These are phyloP conservation scores for Poeciliopsis paucimaculata DNA, from an alignment of 2,797 vertebrate genomes.

Conservation along the genomic window DNA sequence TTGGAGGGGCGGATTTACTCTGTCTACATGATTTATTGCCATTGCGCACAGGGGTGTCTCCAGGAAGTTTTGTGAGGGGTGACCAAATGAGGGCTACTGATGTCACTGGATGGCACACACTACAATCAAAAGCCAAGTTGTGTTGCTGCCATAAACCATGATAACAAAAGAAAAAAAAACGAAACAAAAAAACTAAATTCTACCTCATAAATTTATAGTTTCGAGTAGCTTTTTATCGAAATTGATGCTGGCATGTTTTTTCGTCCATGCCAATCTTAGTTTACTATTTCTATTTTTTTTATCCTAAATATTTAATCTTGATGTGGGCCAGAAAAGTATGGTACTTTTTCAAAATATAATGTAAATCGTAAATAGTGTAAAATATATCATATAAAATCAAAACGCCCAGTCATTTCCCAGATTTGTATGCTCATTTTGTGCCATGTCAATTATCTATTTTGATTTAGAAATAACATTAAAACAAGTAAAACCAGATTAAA, in stretches of 20 bases:
- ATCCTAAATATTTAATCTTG: background rate
- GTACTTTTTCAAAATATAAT: background rate
- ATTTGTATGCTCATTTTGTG: background rate
- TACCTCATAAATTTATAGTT: background rate
- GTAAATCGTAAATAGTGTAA: background rate
- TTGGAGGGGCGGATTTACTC: constrained; percentile 48
- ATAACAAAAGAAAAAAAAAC: background rate
- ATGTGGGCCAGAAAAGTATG: background rate
- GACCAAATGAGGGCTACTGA: background rate
- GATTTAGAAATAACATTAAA: background rate
- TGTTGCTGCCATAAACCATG: background rate
- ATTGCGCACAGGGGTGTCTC: constrained; percentile 9
- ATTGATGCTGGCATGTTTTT: background rate
- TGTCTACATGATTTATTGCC: constrained; percentile 55
- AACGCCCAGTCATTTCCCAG: background rate
- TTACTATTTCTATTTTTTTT: background rate
- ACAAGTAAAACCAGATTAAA: background rate
- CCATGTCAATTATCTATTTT: background rate
- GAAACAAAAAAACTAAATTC: accelerated
- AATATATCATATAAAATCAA: background rate
- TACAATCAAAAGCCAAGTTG: background rate
- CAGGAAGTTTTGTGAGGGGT: background rate
- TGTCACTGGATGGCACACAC: background rate
- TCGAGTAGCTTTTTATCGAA: background rate
- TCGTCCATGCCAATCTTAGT: background rate